Evolutionary conservation across 2,113 vertebrate species (phyloP).

Genomic region (Laticauda laticaudata): DNA sequence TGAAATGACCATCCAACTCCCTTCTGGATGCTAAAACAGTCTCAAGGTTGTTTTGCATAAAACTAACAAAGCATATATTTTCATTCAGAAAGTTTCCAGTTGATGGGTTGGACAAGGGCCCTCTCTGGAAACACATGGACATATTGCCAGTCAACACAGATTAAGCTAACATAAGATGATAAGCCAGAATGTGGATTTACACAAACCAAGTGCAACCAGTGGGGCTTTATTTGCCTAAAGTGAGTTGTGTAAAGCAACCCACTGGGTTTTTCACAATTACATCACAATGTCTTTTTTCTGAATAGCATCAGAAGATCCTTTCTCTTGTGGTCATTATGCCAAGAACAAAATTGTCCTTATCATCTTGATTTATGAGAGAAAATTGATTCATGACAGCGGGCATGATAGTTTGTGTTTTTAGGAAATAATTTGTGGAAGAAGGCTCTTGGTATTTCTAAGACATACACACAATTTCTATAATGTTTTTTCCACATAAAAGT

Average conservation of each 20-base stretch:
- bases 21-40: not conserved
- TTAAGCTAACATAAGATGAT: not conserved
- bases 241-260: constrained; percentile 27
- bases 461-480: not conserved
- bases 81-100: not conserved
- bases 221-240: not conserved
- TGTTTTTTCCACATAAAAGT: not conserved
- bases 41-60: not conserved
- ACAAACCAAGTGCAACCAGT: not conserved
- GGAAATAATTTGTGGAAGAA: not conserved
- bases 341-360: constrained; percentile 56
- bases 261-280: constrained; percentile 3
- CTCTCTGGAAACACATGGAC: not conserved
- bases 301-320: constrained; percentile 43
- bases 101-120: not conserved
- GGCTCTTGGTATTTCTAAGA: not conserved
- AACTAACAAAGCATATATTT: not conserved
- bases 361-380: constrained; percentile 52
- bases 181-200: not conserved
- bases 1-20: not conserved
- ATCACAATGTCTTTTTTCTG: constrained; percentile 27
- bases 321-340: constrained; percentile 29
- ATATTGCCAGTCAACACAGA: not conserved
- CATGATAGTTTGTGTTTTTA: constrained; percentile 44
- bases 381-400: constrained; percentile 8